Base-by-base conservation (phyloP, 1,140 invertebrate genomes). In the Acromyrmex echinatior region DNA sequence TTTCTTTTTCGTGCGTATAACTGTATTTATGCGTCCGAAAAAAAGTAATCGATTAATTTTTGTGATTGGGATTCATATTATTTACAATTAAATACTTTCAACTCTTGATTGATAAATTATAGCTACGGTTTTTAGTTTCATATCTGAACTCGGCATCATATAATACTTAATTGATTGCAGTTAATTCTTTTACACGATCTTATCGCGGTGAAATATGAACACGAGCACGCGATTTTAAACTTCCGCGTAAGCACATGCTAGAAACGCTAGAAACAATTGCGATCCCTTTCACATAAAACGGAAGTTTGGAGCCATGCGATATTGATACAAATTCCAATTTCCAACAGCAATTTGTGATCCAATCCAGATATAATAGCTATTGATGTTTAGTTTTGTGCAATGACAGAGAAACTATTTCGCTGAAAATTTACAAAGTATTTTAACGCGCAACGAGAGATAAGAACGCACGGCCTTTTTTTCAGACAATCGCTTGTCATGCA, bases 401-500 rank as follows among this genome's bases (percentile, higher is more conserved):
- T 7, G 3, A 25, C 14, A n/a, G 21, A 77, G 68, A 60, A 68
- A 60, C 3, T 25, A 58, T 35, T 21, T 58, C 6, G 2, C 21
- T 31, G 51, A 71, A 28, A 31, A 31, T 31, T 31, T 31, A 31
- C 31, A 31, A 31, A 31, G 31, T 31, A 31, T 4, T 31, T 31
- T 31, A 31, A 31, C 31, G 31, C 31, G 6, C 5, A 6, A 35
- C 31, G 31, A 35, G 31, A 35, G 31, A 35, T 35, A 35, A 5
- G 31, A 7, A 35, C 31, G 31, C 2, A 35, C 31, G 3, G 0
- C 31, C 31, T 35, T 35, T 35, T 35, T 79, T 35, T 31, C 56
- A 51, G 39, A 71, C 45, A 58, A 28, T 6, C 58, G 58, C 81
- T 62, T 87, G n/a, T 86, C 77, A 86, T 45, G 87, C 77, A 28